A percentile compares a stretch with the other conserved stretches of the same genome.
Evolutionary conservation across 2,888 invertebrate genomes (phyloP).

Genomic region (Carabus problematicus): DNA sequence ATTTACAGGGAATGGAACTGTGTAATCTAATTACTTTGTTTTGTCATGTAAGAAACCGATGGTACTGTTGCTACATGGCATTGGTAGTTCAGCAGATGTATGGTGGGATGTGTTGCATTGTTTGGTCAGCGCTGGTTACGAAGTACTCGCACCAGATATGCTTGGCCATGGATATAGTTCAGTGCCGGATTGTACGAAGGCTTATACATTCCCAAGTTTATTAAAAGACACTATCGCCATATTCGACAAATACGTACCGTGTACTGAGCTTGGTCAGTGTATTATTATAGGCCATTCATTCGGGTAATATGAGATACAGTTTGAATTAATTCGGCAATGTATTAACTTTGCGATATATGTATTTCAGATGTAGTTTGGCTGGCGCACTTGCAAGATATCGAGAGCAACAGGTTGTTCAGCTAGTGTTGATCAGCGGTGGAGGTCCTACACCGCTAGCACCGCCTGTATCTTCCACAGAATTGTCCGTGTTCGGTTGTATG

Average conservation of each 20-base stretch:
- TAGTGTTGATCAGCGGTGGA: slow-evolving; percentile 72
- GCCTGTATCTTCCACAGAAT: slow-evolving; percentile 61
- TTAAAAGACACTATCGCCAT: slow-evolving; percentile 65
- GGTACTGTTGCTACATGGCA: slow-evolving; percentile 72
- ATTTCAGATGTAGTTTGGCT: slow-evolving; percentile 70
- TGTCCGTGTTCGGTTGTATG: slow-evolving; percentile 61
- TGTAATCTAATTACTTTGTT: slow-evolving; percentile 1
- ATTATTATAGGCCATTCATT: slow-evolving; percentile 73
- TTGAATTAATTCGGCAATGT: slow-evolving; percentile 5
- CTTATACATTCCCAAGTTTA: slow-evolving; percentile 68
- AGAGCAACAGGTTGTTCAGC: slow-evolving; percentile 64
- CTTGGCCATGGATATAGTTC: slow-evolving; percentile 73
- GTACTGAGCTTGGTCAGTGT: slow-evolving; percentile 61
- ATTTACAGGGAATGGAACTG: too few species aligned
- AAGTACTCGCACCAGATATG: slow-evolving; percentile 71
- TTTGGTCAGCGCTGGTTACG: slow-evolving; percentile 66
- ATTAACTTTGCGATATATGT: slow-evolving; percentile 43
- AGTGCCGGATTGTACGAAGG: slow-evolving; percentile 63
- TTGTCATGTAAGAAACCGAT: slow-evolving; percentile 58
- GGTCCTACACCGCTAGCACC: slow-evolving; percentile 72
- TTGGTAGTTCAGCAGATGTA: slow-evolving; percentile 69
- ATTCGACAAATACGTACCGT: slow-evolving; percentile 68
- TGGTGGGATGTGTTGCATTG: slow-evolving; percentile 68
- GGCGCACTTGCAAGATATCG: slow-evolving; percentile 67
- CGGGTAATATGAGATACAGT: slow-evolving; percentile 61